Percentiles rank a stretch among this genome's conserved stretches.
Evolutionary conservation across 2,888 invertebrate genomes (phyloP).

Genomic region (Rhogogaster chlorosoma): DNA sequence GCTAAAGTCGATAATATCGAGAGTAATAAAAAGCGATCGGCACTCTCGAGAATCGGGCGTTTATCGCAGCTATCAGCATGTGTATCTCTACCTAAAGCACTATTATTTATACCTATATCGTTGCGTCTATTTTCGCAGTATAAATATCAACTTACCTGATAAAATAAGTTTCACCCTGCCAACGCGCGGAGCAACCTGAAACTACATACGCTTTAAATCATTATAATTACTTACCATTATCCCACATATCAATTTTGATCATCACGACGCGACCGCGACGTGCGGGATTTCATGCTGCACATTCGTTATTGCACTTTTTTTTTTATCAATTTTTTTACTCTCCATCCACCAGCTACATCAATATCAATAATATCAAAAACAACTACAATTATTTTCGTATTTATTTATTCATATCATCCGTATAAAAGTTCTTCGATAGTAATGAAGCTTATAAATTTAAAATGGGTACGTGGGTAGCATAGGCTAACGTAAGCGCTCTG

Average conservation of each 20-base stretch:
- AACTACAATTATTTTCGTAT: background rate
- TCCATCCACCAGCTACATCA: background rate
- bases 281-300: background rate
- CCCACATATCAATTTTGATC: conserved; percentile 1
- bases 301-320: background rate
- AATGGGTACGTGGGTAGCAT: no score
- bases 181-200: conserved; percentile 6
- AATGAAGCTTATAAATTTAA: no score
- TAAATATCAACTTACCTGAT: conserved; percentile 16
- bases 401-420: background rate
- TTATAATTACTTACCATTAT: conserved; percentile 26
- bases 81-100: no score
- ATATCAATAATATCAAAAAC: background rate
- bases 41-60: background rate
- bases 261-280: background rate
- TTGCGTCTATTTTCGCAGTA: background rate
- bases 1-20: background rate
- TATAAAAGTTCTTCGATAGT: no score
- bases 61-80: no score
- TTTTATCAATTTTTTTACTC: background rate
- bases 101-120: background rate
- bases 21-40: background rate
- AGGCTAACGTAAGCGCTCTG: no score
- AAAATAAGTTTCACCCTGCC: background rate
- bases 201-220: conserved; percentile 20